These are phyloP conservation scores for Apodemia mormo DNA, from an alignment of 2,888 invertebrate genomes.

Conservation along the genomic window DNA sequence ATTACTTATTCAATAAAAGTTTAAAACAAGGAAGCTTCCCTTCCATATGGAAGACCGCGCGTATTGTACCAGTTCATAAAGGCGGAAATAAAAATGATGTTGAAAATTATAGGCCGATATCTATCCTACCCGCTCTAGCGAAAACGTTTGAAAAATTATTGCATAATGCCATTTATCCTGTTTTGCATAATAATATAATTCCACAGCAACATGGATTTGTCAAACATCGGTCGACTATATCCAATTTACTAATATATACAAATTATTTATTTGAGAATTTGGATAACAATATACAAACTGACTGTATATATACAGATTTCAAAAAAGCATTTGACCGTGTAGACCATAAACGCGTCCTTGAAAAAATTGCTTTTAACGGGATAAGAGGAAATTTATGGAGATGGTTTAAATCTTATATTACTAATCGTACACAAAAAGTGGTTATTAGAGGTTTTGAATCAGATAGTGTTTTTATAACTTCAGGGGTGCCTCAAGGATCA, in stretches of 20 bases:
- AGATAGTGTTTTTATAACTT: no score
- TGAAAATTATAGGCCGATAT: no score
- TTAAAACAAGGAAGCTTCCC: background rate
- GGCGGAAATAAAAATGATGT: slow-evolving; percentile 21
- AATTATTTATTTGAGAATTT: slow-evolving; percentile 28
- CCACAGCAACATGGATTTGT: slow-evolving; percentile 38
- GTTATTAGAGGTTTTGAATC: no score
- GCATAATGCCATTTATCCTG: background rate
- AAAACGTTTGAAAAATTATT: no score
- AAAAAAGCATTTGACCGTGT: no score
- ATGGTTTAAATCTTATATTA: no score
- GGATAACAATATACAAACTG: slow-evolving; percentile 29
- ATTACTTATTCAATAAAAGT: no score
- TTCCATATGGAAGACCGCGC: slow-evolving; percentile 2
- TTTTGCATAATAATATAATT: slow-evolving; percentile 30
- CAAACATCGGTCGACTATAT: slow-evolving; percentile 32
- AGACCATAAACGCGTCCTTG: background rate
- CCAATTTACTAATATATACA: slow-evolving; percentile 31
- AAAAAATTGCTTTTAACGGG: no score
- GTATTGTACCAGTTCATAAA: slow-evolving; percentile 23
- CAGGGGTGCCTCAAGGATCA: no score
- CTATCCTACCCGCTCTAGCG: no score
- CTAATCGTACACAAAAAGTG: no score
- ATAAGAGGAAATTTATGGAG: no score
- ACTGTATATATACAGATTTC: slow-evolving; percentile 31